Conservation (phyloP, 1,140 invertebrate species). For the Zaprionus camerounensis region DNA sequence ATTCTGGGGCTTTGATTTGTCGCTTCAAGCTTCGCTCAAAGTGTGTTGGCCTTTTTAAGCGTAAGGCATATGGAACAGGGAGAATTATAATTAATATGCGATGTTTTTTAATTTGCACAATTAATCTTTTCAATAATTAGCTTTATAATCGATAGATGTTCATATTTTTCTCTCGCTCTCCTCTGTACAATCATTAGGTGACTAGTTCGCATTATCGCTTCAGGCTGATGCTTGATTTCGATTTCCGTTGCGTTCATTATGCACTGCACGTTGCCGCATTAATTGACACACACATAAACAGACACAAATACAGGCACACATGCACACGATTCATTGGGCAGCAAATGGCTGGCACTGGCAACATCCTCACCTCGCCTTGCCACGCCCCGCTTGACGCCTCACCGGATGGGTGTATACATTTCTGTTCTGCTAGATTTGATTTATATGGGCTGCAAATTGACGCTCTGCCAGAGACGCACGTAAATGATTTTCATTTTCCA, state of each 20-base stretch:
- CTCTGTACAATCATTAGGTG: conserved; percentile 27
- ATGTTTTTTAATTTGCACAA: background rate
- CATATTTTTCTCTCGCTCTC: background rate
- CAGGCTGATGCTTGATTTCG: conserved; percentile 29
- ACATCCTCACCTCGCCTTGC: background rate
- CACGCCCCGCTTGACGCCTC: background rate
- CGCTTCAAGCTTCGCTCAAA: conserved; percentile 1
- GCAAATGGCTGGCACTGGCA: background rate
- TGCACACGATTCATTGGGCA: conserved; percentile 57
- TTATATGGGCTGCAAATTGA: conserved; percentile 75
- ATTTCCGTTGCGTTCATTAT: conserved; percentile 52
- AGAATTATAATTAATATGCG: background rate
- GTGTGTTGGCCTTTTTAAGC: conserved; percentile 18
- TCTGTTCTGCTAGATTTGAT: conserved; percentile 75
- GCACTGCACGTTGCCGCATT: conserved; percentile 70
- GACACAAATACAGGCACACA: conserved; percentile 43
- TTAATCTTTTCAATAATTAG: conserved; percentile 7
- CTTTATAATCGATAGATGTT: conserved; percentile 11
- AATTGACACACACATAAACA: conserved; percentile 55
- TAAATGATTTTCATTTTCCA: conserved; percentile 83
- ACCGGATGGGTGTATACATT: conserved; percentile 41
- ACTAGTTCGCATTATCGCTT: conserved; percentile 29
- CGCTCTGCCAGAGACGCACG: conserved; percentile 58
- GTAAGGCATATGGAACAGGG: background rate
- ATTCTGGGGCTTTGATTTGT: conserved; percentile 7